Evolutionary conservation across 2,113 vertebrate genomes (phyloP).

Genomic region (Rhipidura dahli): DNA sequence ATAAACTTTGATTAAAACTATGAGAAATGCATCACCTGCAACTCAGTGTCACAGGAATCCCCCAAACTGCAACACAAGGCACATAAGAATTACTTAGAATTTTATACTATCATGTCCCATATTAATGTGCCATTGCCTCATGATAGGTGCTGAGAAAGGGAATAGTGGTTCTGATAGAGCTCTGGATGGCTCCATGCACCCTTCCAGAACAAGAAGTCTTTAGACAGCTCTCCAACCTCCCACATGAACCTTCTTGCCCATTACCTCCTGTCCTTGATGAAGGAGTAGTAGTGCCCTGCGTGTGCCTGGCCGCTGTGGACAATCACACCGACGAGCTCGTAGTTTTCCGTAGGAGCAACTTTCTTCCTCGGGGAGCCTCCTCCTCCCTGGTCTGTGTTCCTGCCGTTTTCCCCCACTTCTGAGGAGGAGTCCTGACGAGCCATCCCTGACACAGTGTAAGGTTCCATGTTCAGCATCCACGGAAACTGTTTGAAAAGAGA

Average conservation of each 20-base stretch:
- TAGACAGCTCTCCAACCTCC: background rate
- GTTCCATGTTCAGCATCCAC: slow-evolving; percentile 99
- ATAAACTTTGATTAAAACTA: background rate
- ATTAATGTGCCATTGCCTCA: background rate
- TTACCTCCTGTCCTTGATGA: slow-evolving; percentile 97
- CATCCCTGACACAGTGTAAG: slow-evolving; percentile 97
- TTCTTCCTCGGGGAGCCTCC: slow-evolving; percentile 95
- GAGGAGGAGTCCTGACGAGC: slow-evolving; percentile 93
- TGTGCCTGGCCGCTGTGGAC: slow-evolving; percentile 98
- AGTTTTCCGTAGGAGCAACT: slow-evolving; percentile 97
- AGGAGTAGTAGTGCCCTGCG: slow-evolving; percentile 97
- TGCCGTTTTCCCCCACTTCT: slow-evolving; percentile 86
- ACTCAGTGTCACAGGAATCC: background rate
- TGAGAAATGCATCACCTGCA: background rate
- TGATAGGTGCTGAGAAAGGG: background rate
- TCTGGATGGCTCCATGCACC: background rate
- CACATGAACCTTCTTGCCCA: accelerated
- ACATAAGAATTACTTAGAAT: background rate
- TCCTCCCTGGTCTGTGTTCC: slow-evolving; percentile 78
- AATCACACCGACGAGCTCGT: slow-evolving; percentile 95
- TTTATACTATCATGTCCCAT: background rate
- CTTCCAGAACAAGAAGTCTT: background rate
- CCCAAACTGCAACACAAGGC: background rate
- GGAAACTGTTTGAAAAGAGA: slow-evolving; percentile 83
- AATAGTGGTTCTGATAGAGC: background rate